Base-by-base conservation (phyloP, 2,113 vertebrate species). In the Sphyrna mokarran region DNA sequence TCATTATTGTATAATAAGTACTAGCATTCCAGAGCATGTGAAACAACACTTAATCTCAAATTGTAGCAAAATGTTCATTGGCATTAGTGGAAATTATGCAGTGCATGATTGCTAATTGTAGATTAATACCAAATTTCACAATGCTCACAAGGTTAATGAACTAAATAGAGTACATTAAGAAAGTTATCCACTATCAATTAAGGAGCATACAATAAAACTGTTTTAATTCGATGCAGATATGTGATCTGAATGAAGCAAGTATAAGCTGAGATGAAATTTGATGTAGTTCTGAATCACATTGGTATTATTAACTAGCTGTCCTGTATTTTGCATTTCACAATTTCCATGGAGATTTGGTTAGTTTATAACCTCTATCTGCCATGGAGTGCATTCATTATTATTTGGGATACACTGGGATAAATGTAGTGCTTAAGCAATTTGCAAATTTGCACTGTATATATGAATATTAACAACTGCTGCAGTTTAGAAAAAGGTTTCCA, bases 371-470 rank as follows among this genome's bases (percentile, higher is more conserved):
- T 43, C 40, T 22, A 10, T 22, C 40, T 43, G 29, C 14, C 83
- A 86, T 83, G n/a, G 16, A 20, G 80, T 83, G 80, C 80, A 86
- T 22, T 86, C 83, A 86, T 86, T 86, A 86, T 86, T 86, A 40
- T 37, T 86, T 85, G 83, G 69, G 26, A 29, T 6, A 72, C 69
- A 72, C 23, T 72, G 26, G 70, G 70, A 26, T 72, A 72, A 72
- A 72, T 29, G 69, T 70, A 23, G 69, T 70, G 69, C 69, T 70
- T 70, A 70, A 70, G 69, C 23, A 26, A 72, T 72, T 72, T 72
- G 70, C 70, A 26, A 29, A 7, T 26, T 26, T 72, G 70, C 7
- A 72, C 70, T 29, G 7, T 72, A 7, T 72, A 72, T 72, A 26
- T 9, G 70, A 26, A 72, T 29, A 29, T 72, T 29, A 72, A 9